Evolutionary conservation across 1,140 invertebrate genomes (phyloP), one percentile per base, ranked within the genome.

Genomic region (Nasonia vitripennis): DNA sequence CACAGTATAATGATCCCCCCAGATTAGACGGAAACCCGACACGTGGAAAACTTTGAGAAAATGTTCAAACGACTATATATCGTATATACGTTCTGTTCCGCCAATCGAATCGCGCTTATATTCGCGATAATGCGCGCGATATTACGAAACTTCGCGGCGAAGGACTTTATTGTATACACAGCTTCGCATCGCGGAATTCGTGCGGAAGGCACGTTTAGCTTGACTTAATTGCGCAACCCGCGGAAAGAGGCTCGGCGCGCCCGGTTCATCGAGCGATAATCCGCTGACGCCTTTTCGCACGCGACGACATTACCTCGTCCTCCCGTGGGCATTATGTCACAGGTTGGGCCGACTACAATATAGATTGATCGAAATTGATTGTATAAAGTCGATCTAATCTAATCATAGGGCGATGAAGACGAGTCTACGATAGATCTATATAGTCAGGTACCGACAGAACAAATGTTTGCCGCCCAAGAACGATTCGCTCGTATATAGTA

Each of bases 221-320:
- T 9, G 73, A 41, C 14, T 10, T 6, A 2, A 78, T 67, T 78
- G 41, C 73, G 37, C n/a, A 70, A 70, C n/a, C 10, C 9, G 10
- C 41, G 9, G 41, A 45, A 45, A 45, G 3, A 45, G 14, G n/a
- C 41, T n/a, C 23, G 17, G 17, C 67, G 41, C 23, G 17, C 12
- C 12, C 37, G 71, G 71, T 62, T 82, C 71, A 82, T 82, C 81
- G 68, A 20, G 81, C 48, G 71, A 20, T 75, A 82, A 82, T 82
- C 81, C 71, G 17, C 17, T 62, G 20, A 1, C 17, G 11, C 14
- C 27, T 51, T 27, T 14, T 11, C 37, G 10, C 75, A 17, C 37
- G 34, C 23, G 4, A 31, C 74, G 74, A 45, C 41, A 41, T 27
- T 34, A 17, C 74, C 4, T 51, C 14, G 48, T 23, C 23, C 68